These are phyloP conservation scores for Brachionus plicatilis DNA, from an alignment of 1,140 invertebrate genomes.

Conservation along the genomic window DNA sequence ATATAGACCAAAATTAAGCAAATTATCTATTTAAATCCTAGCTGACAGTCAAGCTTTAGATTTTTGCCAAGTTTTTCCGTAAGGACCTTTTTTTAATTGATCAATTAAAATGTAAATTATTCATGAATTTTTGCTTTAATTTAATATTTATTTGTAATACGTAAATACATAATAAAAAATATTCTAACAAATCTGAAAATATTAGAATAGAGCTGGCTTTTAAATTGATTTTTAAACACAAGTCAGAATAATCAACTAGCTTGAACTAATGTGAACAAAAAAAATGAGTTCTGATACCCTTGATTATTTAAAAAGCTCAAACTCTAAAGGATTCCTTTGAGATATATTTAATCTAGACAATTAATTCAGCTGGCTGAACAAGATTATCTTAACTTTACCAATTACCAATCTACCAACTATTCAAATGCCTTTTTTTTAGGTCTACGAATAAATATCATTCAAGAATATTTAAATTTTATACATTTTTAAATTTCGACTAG, in stretches of 20 bases:
- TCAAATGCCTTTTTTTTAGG: not conserved
- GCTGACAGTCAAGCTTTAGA: not conserved
- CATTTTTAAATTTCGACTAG: not conserved
- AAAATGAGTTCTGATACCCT: not conserved
- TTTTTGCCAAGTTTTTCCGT: not conserved
- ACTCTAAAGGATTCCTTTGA: not conserved
- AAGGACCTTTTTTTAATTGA: not conserved
- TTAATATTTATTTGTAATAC: not conserved
- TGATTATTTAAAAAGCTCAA: not conserved
- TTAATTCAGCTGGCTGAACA: not conserved
- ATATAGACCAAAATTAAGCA: not conserved
- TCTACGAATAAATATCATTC: not conserved
- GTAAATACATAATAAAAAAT: not conserved
- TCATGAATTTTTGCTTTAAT: not conserved
- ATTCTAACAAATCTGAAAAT: not conserved
- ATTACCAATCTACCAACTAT: not conserved
- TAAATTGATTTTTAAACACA: not conserved
- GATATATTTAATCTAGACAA: not conserved
- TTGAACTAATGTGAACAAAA: not conserved
- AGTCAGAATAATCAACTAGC: not conserved
- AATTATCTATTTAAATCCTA: not conserved
- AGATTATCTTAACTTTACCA: not conserved
- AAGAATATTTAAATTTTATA: not conserved
- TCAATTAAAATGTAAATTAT: not conserved
- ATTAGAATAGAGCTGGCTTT: not conserved